phyloP scores from a whole-genome alignment of 30 jellyfish, hydroid and myxozoan species.

The Hydractinia echinata region DNA sequence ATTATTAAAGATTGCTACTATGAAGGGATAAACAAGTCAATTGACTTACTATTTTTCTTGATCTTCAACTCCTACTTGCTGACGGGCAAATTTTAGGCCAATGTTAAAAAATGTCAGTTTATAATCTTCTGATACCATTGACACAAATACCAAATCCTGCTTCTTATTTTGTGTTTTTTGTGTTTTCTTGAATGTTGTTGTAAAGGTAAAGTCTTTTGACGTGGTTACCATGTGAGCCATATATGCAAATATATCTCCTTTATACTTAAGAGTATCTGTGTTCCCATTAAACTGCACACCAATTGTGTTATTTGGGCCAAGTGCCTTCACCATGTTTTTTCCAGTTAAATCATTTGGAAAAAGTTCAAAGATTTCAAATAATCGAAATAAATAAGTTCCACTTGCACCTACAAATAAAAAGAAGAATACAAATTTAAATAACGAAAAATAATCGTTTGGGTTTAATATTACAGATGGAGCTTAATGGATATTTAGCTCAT shows the following conservation, averaged over 20 bases:
- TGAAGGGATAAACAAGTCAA: not conserved
- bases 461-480: too few species aligned
- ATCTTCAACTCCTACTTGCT: conserved; percentile 14
- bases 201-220: conserved; percentile 29
- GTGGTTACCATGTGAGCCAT: conserved; percentile 21
- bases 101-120: not conserved
- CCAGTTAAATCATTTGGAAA: not conserved
- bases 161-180: not conserved
- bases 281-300: not conserved
- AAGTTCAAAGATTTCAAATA: conserved; percentile 6
- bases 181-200: conserved; percentile 15
- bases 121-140: not conserved
- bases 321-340: not conserved
- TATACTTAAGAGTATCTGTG: not conserved
- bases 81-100: not conserved
- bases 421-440: not conserved
- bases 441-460: too few species aligned
- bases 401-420: not conserved
- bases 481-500: too few species aligned
- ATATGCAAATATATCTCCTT: conserved; percentile 26
- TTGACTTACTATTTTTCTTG: not conserved
- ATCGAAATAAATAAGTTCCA: conserved; percentile 1
- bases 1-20: not conserved
- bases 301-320: not conserved
- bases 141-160: conserved; percentile 4